phyloP scores from a whole-genome alignment of 2,888 invertebrate genomes.

The Priocnemis perturbator region DNA sequence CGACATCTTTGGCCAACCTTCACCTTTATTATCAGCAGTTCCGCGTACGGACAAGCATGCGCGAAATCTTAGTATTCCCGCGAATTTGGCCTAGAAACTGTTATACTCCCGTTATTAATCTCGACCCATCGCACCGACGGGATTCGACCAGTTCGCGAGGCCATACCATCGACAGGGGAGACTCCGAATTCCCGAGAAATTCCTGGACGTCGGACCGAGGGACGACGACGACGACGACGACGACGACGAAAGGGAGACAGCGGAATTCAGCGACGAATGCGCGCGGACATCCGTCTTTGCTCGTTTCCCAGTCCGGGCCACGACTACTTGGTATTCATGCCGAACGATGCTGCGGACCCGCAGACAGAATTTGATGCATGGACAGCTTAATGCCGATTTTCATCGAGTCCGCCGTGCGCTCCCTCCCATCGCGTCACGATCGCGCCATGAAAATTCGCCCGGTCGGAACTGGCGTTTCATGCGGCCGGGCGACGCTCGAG shows the following conservation, averaged over 20 bases:
- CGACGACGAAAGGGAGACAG: slow-evolving; percentile 20
- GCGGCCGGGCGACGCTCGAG: too few species aligned
- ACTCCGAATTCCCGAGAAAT: slow-evolving; percentile 29
- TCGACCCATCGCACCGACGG: too few species aligned
- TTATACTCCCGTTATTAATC: too few species aligned
- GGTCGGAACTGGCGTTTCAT: too few species aligned
- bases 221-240: too few species aligned
- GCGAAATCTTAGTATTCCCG: too few species aligned
- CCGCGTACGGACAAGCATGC: too few species aligned
- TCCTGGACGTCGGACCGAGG: slow-evolving; percentile 19
- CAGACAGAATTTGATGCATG: slow-evolving; percentile 60
- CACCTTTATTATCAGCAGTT: too few species aligned
- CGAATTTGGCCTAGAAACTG: too few species aligned
- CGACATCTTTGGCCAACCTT: too few species aligned
- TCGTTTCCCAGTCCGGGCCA: slow-evolving; percentile 34
- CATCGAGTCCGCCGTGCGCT: slow-evolving; percentile 25
- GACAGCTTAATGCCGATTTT: slow-evolving; percentile 53
- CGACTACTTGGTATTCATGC: slow-evolving; percentile 55
- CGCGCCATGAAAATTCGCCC: neutral
- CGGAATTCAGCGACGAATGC: slow-evolving; percentile 41
- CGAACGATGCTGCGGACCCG: slow-evolving; percentile 28
- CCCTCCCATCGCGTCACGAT: slow-evolving; percentile 14
- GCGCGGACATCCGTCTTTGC: slow-evolving; percentile 44
- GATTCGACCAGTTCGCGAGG: too few species aligned
- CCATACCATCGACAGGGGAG: neutral